Conservation (phyloP, 2,797 vertebrate genomes). For the Echiichthys vipera region DNA sequence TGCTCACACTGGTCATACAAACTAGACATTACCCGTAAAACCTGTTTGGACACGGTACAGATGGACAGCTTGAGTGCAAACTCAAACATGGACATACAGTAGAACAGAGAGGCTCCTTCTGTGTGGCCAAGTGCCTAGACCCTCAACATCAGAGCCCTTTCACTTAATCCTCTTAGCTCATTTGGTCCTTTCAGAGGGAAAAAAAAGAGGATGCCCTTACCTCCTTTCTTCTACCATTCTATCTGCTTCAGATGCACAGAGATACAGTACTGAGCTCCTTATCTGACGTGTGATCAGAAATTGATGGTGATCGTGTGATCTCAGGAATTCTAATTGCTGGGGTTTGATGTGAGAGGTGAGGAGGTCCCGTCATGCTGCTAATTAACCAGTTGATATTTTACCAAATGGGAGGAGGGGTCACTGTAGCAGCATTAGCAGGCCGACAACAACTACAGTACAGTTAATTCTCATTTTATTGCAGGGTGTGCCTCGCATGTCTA, state of each 20-base stretch:
- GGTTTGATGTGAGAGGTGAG: conserved; percentile 47
- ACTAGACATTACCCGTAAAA: no score
- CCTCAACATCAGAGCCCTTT: conserved; percentile 59
- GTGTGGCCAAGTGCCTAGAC: conserved; percentile 64
- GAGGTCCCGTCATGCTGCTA: conserved; percentile 29
- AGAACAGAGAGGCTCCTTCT: conserved; percentile 39
- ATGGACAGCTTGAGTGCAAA: no score
- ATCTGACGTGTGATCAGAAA: no score
- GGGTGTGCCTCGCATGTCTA: conserved; percentile 10
- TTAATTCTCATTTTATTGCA: conserved; percentile 36
- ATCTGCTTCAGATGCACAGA: conserved; percentile 55
- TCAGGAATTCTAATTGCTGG: conserved; percentile 47
- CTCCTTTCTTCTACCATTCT: conserved; percentile 58
- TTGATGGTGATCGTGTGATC: conserved; percentile 23
- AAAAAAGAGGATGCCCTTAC: conserved; percentile 60
- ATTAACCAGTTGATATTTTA: conserved; percentile 60
- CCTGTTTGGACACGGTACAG: no score
- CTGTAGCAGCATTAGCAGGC: conserved; percentile 34
- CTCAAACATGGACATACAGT: conserved; percentile 20
- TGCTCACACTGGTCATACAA: no score
- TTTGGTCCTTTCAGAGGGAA: conserved; percentile 64
- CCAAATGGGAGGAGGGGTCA: conserved; percentile 44
- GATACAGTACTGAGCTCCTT: conserved; percentile 38
- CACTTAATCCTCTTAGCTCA: conserved; percentile 60
- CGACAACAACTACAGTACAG: conserved; percentile 29